phyloP scores from a whole-genome alignment of 1,140 invertebrate species.

The Temnothorax nylanderi region DNA sequence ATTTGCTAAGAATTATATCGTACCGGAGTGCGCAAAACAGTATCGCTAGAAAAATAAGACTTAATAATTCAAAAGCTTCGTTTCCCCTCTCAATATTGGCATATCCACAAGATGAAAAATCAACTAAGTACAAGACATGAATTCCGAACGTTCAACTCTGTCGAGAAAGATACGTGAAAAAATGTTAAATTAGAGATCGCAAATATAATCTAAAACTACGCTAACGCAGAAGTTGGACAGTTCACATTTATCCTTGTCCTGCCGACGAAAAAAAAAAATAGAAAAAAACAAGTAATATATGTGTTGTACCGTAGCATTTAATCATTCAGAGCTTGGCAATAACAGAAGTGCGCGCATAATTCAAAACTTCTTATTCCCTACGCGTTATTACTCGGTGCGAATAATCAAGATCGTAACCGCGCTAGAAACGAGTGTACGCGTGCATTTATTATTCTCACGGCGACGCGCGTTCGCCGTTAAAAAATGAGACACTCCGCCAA shows the following conservation, averaged over 20 bases:
- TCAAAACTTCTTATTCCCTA: conserved; percentile 41
- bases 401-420: conserved; percentile 36
- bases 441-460: conserved; percentile 41
- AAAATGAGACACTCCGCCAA: conserved; percentile 1
- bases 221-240: conserved; percentile 13
- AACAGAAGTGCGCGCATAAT: conserved; percentile 41
- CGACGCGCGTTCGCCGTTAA: conserved; percentile 2
- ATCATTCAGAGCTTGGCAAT: conserved; percentile 29
- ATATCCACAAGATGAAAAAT: not conserved
- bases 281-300: conserved; percentile 4
- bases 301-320: not conserved
- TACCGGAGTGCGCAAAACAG: not conserved
- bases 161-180: not conserved
- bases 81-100: not conserved
- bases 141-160: not conserved
- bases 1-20: conserved; percentile 13
- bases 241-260: not conserved
- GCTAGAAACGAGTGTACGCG: not conserved
- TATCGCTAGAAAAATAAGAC: not conserved
- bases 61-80: not conserved
- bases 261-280: not conserved
- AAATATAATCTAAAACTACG: not conserved
- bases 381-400: conserved; percentile 29
- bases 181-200: not conserved
- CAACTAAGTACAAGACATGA: not conserved